phyloP scores from a whole-genome alignment of 2,888 invertebrate species.

The Tetropium fuscum region DNA sequence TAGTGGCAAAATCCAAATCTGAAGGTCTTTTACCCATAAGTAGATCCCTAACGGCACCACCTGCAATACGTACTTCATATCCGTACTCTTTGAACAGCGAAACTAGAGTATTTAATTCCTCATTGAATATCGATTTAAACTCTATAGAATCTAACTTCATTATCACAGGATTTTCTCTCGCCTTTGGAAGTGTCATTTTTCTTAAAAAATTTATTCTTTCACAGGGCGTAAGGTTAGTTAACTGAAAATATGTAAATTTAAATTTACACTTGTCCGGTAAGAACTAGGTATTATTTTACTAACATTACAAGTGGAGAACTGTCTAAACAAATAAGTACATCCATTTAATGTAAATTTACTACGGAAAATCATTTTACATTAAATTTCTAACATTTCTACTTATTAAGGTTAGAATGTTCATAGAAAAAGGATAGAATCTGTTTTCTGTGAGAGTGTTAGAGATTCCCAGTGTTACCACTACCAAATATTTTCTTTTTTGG shows the following conservation, averaged over 20 bases:
- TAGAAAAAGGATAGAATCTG: too few species aligned
- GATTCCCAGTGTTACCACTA: too few species aligned
- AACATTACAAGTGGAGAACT: slow-evolving; percentile 30
- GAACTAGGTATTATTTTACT: slow-evolving; percentile 13
- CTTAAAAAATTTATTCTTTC: slow-evolving; percentile 43
- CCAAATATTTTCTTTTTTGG: too few species aligned
- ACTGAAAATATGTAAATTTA: slow-evolving; percentile 22
- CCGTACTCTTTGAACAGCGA: slow-evolving; percentile 83
- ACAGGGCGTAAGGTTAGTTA: slow-evolving; percentile 32
- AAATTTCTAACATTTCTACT: too few species aligned
- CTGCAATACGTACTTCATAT: slow-evolving; percentile 92
- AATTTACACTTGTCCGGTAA: neutral
- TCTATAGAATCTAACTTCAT: slow-evolving; percentile 79
- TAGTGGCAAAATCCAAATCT: slow-evolving; percentile 98
- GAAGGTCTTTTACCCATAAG: slow-evolving; percentile 83
- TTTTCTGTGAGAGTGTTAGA: too few species aligned
- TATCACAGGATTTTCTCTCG: slow-evolving; percentile 73
- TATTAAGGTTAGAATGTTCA: too few species aligned
- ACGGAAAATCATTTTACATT: slow-evolving; percentile 30
- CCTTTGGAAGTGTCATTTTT: slow-evolving; percentile 59
- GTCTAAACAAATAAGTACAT: slow-evolving; percentile 25
- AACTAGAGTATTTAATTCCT: slow-evolving; percentile 79
- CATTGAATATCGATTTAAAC: slow-evolving; percentile 84
- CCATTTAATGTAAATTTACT: slow-evolving; percentile 25
- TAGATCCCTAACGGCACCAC: slow-evolving; percentile 95